phyloP scores from a whole-genome alignment of 2,888 invertebrate genomes.

The Agapetus fuscipes region DNA sequence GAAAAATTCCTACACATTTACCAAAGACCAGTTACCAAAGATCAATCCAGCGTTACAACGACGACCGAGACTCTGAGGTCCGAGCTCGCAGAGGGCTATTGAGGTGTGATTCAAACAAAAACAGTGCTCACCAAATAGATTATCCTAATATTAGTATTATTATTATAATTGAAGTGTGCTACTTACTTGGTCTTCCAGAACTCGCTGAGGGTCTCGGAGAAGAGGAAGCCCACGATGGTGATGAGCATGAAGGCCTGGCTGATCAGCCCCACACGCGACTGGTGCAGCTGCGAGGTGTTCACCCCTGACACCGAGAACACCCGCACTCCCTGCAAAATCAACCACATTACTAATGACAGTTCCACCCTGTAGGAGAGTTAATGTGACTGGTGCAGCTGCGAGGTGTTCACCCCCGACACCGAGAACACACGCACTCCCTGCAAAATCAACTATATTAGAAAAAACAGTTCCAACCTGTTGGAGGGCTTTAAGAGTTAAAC shows the following conservation, averaged over 20 bases:
- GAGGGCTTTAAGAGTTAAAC: conserved; percentile 84
- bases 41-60: no score
- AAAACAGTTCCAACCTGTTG: no score
- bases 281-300: conserved; percentile 81
- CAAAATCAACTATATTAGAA: conserved; percentile 8
- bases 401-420: conserved; percentile 59
- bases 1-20: no score
- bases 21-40: no score
- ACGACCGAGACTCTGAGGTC: no score
- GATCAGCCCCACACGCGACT: conserved; percentile 78
- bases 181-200: conserved; percentile 88
- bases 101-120: no score
- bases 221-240: conserved; percentile 78
- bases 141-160: no score
- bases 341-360: no score
- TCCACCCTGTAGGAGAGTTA: no score
- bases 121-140: no score
- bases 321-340: conserved; percentile 17
- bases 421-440: conserved; percentile 23
- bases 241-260: conserved; percentile 88
- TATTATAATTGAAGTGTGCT: no score
- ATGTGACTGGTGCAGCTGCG: conserved; percentile 86
- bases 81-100: no score
- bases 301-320: conserved; percentile 40
- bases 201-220: conserved; percentile 83